phyloP scores from a whole-genome alignment of 2,888 invertebrate species.

The Cheilosia urbana region DNA sequence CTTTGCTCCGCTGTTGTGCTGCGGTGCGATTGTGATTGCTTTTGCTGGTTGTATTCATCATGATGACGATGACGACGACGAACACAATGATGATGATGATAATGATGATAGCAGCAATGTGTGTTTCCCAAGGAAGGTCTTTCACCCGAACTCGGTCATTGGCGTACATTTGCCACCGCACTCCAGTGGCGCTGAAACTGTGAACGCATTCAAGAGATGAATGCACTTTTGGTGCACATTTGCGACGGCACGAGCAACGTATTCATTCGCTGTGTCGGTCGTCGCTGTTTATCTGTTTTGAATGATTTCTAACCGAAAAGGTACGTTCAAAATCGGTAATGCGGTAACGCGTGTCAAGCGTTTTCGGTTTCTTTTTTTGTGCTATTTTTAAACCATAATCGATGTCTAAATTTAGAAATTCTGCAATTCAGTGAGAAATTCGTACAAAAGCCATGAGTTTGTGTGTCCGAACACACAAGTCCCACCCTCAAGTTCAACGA shows the following conservation, averaged over 20 bases:
- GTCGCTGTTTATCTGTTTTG: slow-evolving; percentile 14
- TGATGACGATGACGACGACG: slow-evolving; percentile 45
- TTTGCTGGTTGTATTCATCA: slow-evolving; percentile 14
- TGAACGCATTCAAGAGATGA: slow-evolving; percentile 75
- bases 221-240: slow-evolving; percentile 75
- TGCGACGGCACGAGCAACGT: slow-evolving; percentile 58
- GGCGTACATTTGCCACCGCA: slow-evolving; percentile 82
- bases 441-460: slow-evolving; percentile 41
- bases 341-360: too few species aligned
- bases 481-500: slow-evolving; percentile 73
- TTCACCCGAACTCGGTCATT: slow-evolving; percentile 85
- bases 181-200: slow-evolving; percentile 75
- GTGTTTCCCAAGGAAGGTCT: slow-evolving; percentile 82
- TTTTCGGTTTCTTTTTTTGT: too few species aligned
- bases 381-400: too few species aligned
- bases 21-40: slow-evolving; percentile 12
- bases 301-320: slow-evolving; percentile 27
- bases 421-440: slow-evolving; percentile 6
- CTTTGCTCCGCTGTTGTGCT: slow-evolving; percentile 8
- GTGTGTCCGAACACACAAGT: slow-evolving; percentile 15
- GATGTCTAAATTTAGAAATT: slow-evolving; percentile 48
- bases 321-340: slow-evolving; percentile 15
- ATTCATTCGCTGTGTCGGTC: slow-evolving; percentile 28
- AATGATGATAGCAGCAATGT: slow-evolving; percentile 81
- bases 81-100: slow-evolving; percentile 80